Evolutionary conservation across 1,140 invertebrate species (phyloP), one percentile per base, ranked within the genome.

Genomic region (Oscheius sp.): DNA sequence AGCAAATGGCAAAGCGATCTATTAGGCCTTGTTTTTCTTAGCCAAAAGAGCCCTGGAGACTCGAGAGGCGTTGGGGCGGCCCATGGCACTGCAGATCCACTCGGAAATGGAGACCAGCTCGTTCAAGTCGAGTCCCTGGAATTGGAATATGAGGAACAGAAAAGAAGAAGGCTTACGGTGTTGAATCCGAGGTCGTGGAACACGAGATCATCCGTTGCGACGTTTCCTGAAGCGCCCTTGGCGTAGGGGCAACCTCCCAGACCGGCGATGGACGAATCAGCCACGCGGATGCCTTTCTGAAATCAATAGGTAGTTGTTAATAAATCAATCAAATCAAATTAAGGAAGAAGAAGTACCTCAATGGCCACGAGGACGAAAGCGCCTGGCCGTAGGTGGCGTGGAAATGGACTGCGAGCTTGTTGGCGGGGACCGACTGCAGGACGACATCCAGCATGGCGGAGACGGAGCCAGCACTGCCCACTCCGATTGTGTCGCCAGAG

Each of bases 341-440:
- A 20, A 36, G n/a, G 10, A 75, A 2, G 20, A n/a, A 42, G n/a
- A 20, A 32, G 75, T 78, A 90, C 88, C 84, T 89, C 91, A 29
- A 98, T 86, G 4, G 93, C 91, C 2, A 91, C 90, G 2, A 94
- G 88, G 77, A 98, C 91, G 91, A 90, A 36, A 99, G 82, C 0
- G 94, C 95, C 87, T 99, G 95, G 0, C 95, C 96, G 84, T 97
- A 99, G 0, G 96, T 99, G 83, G 99, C 94, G 82, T 99, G 96
- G 84, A 94, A 98, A 85, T 99, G 96, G 18, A 98, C 89, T 0
- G 95, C 95, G 52, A 98, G 87, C 79, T 90, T 86, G 38, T 92
- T 86, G 7, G 88, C 85, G 0, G 69, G 26, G 1, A 91, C 87
- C n/a, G 79, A 69, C 31, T 87, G 85, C 2, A 89, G 82, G 0